A percentile compares a stretch with the other conserved stretches of the same genome.
Evolutionary conservation across 2,888 invertebrate genomes (phyloP).

Genomic region (Hemistola chrysoprasaria): DNA sequence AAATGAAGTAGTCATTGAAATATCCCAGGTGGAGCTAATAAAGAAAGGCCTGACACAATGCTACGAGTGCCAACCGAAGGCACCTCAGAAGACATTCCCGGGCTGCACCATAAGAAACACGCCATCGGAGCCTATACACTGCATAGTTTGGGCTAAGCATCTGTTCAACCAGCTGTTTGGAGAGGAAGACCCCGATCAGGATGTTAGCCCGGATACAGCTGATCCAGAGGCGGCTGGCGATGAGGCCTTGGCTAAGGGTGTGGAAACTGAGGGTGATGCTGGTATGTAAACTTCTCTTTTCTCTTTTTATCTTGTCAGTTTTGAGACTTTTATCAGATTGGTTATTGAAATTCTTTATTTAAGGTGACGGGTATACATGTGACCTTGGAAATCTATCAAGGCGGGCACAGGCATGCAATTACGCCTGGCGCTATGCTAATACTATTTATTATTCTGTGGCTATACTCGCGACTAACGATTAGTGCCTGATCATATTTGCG

Average conservation of each 20-base stretch:
- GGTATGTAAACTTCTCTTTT: slow-evolving; percentile 41
- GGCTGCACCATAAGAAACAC: slow-evolving; percentile 99
- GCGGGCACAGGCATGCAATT: too few species aligned
- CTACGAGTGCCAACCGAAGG: slow-evolving; percentile 97
- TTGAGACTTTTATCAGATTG: background rate
- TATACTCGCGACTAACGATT: too few species aligned
- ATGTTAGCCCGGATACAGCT: slow-evolving; percentile 98
- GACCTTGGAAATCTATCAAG: too few species aligned
- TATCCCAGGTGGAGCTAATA: slow-evolving; percentile 87
- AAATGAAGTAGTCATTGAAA: too few species aligned
- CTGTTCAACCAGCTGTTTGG: slow-evolving; percentile 99
- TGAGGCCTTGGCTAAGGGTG: slow-evolving; percentile 85
- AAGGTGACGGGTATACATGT: too few species aligned
- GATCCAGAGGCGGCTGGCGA: slow-evolving; percentile 94
- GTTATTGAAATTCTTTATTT: too few species aligned
- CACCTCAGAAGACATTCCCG: slow-evolving; percentile 95
- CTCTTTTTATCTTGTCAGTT: background rate
- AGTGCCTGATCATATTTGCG: too few species aligned
- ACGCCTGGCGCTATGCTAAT: too few species aligned
- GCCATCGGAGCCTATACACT: slow-evolving; percentile 99
- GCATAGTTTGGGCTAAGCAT: slow-evolving; percentile 99
- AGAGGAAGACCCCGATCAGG: slow-evolving; percentile 96
- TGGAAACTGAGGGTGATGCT: slow-evolving; percentile 64
- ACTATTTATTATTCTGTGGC: too few species aligned
- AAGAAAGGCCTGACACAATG: slow-evolving; percentile 95